These are phyloP conservation scores for Hypothenemus hampei DNA, from an alignment of 1,140 invertebrate genomes.

Conservation along the genomic window DNA sequence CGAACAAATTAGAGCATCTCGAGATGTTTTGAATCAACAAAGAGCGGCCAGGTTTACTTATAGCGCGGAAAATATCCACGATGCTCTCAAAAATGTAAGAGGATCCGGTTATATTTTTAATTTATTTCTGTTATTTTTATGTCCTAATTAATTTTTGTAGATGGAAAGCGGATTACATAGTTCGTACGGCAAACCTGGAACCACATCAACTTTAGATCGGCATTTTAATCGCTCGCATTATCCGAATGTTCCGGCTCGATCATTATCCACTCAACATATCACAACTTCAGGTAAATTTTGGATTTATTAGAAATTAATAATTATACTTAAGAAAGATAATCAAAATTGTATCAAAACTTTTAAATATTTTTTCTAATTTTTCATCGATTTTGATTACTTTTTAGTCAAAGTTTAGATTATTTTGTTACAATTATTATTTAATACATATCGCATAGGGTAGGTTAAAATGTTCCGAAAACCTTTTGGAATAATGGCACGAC, in stretches of 20 bases:
- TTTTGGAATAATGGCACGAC: no score
- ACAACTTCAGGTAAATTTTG: conserved; percentile 43
- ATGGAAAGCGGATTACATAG: conserved; percentile 58
- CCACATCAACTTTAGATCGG: conserved; percentile 52
- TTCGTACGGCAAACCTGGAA: conserved; percentile 51
- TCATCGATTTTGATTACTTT: no score
- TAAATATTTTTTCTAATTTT: no score
- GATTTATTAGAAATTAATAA: no score
- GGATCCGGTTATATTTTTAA: background rate
- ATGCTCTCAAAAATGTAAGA: conserved; percentile 69
- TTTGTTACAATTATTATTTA: no score
- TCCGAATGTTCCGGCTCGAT: conserved; percentile 55
- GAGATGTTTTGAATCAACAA: conserved; percentile 58
- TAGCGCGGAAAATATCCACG: conserved; percentile 85
- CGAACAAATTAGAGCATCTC: conserved; percentile 74
- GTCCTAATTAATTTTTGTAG: conserved; percentile 42
- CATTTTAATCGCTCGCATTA: conserved; percentile 47
- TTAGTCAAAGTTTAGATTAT: no score
- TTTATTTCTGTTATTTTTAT: no score
- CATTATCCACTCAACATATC: conserved; percentile 63
- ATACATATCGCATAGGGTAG: no score
- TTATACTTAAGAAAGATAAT: no score
- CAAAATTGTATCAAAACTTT: no score
- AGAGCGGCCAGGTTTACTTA: conserved; percentile 74
- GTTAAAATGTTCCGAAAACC: no score